Percentiles rank a stretch among this genome's conserved stretches.
Conservation (phyloP, 2,888 invertebrate genomes). For the Lissocephala sabroskyi region DNA sequence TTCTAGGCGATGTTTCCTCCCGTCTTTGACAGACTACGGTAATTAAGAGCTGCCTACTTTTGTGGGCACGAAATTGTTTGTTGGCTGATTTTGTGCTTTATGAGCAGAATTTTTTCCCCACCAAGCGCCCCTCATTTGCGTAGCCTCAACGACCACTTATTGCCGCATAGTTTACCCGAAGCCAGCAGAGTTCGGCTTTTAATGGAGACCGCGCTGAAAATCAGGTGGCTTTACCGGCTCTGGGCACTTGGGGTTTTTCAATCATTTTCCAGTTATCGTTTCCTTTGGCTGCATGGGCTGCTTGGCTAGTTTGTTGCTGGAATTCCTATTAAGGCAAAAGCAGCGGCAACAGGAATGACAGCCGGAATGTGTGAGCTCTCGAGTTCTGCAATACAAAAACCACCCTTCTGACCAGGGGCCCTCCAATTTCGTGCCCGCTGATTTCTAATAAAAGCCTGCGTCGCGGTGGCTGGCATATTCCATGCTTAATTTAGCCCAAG, state of each 20-base stretch:
- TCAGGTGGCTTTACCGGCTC: no score
- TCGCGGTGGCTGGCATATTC: slow-evolving; percentile 35
- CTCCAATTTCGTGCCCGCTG: slow-evolving; percentile 17
- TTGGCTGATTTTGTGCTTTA: neutral
- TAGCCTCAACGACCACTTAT: no score
- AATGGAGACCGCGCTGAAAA: no score
- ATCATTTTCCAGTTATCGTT: slow-evolving; percentile 13
- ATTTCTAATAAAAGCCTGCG: slow-evolving; percentile 48
- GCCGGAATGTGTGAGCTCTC: neutral
- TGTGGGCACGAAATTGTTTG: neutral
- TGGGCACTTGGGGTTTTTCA: neutral
- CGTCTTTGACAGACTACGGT: slow-evolving; percentile 22
- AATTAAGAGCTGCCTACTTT: slow-evolving; percentile 27
- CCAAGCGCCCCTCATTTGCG: no score
- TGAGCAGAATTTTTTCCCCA: neutral
- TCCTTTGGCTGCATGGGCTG: no score
- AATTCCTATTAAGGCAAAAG: slow-evolving; percentile 34
- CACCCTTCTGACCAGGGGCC: neutral
- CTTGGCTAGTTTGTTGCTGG: no score
- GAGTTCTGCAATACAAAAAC: neutral
- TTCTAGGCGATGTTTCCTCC: slow-evolving; percentile 14
- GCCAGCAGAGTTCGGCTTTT: no score
- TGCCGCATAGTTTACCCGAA: no score
- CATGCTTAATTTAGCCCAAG: slow-evolving; percentile 47
- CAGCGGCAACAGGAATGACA: neutral